These are phyloP conservation scores for Lethrus apterus DNA, from an alignment of 1,140 invertebrate genomes.

Conservation along the genomic window DNA sequence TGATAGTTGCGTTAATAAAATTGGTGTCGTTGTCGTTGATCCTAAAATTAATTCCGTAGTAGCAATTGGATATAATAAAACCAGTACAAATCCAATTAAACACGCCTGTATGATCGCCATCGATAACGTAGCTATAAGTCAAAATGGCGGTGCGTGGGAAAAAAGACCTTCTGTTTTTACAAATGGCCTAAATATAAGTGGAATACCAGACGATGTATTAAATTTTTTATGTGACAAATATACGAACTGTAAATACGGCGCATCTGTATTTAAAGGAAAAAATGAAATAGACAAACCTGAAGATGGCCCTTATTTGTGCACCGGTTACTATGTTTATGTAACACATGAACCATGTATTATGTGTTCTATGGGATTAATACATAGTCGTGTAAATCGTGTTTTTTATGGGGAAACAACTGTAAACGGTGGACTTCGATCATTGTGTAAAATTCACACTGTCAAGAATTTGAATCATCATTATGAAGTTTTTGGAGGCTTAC, in stretches of 20 bases:
- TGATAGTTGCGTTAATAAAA: conserved; percentile 17
- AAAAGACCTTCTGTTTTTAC: not conserved
- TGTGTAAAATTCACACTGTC: conserved; percentile 67
- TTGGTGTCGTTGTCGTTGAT: conserved; percentile 62
- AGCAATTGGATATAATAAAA: conserved; percentile 56
- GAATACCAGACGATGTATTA: conserved; percentile 28
- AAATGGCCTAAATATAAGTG: conserved; percentile 17
- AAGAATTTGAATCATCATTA: conserved; percentile 86
- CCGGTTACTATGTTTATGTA: conserved; percentile 79
- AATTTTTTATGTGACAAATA: conserved; percentile 26
- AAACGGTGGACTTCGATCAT: conserved; percentile 64
- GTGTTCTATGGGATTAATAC: conserved; percentile 90
- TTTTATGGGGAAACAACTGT: conserved; percentile 62
- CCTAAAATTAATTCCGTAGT: conserved; percentile 53
- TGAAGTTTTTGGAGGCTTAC: conserved; percentile 55
- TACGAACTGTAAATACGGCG: conserved; percentile 28
- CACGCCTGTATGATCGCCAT: conserved; percentile 82
- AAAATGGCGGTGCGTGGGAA: conserved; percentile 71
- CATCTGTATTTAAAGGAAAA: conserved; percentile 34
- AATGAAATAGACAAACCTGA: conserved; percentile 35
- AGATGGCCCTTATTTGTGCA: conserved; percentile 75
- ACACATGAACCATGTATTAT: conserved; percentile 84
- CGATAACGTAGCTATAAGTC: conserved; percentile 73
- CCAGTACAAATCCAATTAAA: conserved; percentile 62
- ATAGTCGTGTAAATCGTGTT: conserved; percentile 73